phyloP scores from a whole-genome alignment of 2,888 invertebrate species.

The Epsilonema sp. region DNA sequence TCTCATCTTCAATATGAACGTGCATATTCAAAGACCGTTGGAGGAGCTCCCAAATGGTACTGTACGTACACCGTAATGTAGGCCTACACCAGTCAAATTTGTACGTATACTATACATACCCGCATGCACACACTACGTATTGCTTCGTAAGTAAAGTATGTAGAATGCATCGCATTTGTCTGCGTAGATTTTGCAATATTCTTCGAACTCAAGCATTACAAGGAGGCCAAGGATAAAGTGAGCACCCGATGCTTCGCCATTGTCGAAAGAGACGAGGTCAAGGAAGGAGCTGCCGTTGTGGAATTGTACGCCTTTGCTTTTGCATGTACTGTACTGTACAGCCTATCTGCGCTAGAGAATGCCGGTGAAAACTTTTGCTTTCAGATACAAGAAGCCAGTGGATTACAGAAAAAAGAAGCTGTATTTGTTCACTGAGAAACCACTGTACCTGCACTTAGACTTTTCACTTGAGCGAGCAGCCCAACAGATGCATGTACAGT shows the following conservation, averaged over 20 bases:
- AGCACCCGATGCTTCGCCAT: slow-evolving; percentile 29
- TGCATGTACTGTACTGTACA: neutral
- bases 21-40: slow-evolving; percentile 26
- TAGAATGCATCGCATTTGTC: neutral
- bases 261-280: slow-evolving; percentile 29
- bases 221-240: slow-evolving; percentile 25
- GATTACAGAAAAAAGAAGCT: slow-evolving; percentile 24
- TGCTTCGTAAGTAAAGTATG: too few relatives aligned
- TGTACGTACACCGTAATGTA: neutral
- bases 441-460: slow-evolving; percentile 7
- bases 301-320: slow-evolving; percentile 27
- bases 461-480: neutral
- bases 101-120: too few relatives aligned
- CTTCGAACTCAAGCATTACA: slow-evolving; percentile 31
- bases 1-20: slow-evolving; percentile 22
- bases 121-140: too few relatives aligned
- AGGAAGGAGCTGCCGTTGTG: slow-evolving; percentile 21
- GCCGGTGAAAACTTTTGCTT: too few relatives aligned
- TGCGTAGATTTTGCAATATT: slow-evolving; percentile 27
- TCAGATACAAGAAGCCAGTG: slow-evolving; percentile 29
- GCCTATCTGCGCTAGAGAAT: neutral
- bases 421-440: slow-evolving; percentile 13
- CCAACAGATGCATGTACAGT: neutral
- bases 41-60: slow-evolving; percentile 24
- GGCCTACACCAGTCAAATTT: too few relatives aligned